Conservation (phyloP, 2,888 invertebrate genomes). For the Drosophila monieri region DNA sequence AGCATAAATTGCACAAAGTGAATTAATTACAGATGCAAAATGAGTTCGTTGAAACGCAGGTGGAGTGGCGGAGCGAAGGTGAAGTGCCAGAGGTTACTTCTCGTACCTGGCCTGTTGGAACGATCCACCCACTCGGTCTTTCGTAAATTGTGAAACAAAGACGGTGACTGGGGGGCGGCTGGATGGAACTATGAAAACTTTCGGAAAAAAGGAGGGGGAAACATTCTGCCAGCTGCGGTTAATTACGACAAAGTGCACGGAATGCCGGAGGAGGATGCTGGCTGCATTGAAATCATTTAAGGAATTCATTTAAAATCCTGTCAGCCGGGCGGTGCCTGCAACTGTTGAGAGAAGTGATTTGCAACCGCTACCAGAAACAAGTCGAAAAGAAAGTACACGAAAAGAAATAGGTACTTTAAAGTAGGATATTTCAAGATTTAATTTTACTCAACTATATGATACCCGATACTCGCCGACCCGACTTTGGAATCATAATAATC, state of each 20-base stretch:
- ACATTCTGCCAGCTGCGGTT: slow-evolving; percentile 32
- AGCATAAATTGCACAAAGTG: slow-evolving; percentile 51
- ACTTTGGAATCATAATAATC: too few species aligned
- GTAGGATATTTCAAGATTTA: too few species aligned
- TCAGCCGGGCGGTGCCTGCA: slow-evolving; percentile 21
- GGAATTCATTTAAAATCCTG: slow-evolving; percentile 36
- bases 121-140: not conserved
- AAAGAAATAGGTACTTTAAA: slow-evolving; percentile 1
- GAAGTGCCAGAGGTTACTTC: not conserved
- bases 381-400: slow-evolving; percentile 8
- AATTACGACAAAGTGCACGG: slow-evolving; percentile 33
- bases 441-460: not conserved
- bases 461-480: too few species aligned
- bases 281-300: slow-evolving; percentile 29
- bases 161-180: not conserved
- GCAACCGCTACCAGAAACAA: slow-evolving; percentile 7
- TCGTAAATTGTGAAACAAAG: slow-evolving; percentile 6
- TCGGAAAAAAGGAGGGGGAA: not conserved
- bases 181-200: slow-evolving; percentile 12
- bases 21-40: slow-evolving; percentile 64
- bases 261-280: slow-evolving; percentile 20
- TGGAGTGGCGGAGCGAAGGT: not conserved
- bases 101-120: not conserved
- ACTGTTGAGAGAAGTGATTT: slow-evolving; percentile 17
- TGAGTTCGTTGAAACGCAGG: slow-evolving; percentile 19